Evolutionary conservation across 2,113 vertebrate genomes (phyloP), one percentile per base, ranked within the genome.

Genomic region (Columba janthina): DNA sequence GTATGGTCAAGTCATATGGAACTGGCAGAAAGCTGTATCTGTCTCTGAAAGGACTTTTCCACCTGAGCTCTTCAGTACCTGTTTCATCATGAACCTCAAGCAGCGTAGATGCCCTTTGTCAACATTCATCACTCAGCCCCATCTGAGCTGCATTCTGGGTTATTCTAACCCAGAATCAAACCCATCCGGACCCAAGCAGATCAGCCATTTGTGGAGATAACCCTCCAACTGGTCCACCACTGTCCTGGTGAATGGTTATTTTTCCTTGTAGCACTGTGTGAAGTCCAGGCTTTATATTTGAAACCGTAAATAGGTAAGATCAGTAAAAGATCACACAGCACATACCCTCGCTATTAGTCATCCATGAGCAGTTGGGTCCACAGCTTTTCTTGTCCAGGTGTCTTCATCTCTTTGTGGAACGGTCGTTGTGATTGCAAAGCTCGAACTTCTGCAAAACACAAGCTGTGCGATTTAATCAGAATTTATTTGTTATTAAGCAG

Each of bases 71-170:
- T 22, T 44, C 26, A 7, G 16, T 14, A 25, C 13, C 8, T 18
- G n/a, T 90, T 87, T 78, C 48, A 10, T 25, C 82, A 25, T 4
- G 15, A 46, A 36, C 31, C 10, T 75, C 38, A 42, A 34, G 61
- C 64, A 82, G 26, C 6, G 18, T 3, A 50, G 74, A 38, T 0
- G 8, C 7, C 19, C n/a, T 58, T 26, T 34, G 44, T 50, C 75
- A 57, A 0, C 1, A 0, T 12, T 58, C 5, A 2, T 36, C 40
- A 1, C 81, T 79, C 70, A 75, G 24, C 13, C 12, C 19, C 2
- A 0, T 12, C 1, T 6, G 42, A 81, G 51, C 25, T 36, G 58
- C 38, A 60, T 54, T n/a, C 9, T 56, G 62, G 31, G 38, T 38
- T 38, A 38, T 38, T 38, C 11, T 38, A 16, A 5, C 6, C 19